Evolutionary conservation across 37 sponge, comb jelly and placozoan genomes (phyloP).

Genomic region (Aplysina aerophoba): DNA sequence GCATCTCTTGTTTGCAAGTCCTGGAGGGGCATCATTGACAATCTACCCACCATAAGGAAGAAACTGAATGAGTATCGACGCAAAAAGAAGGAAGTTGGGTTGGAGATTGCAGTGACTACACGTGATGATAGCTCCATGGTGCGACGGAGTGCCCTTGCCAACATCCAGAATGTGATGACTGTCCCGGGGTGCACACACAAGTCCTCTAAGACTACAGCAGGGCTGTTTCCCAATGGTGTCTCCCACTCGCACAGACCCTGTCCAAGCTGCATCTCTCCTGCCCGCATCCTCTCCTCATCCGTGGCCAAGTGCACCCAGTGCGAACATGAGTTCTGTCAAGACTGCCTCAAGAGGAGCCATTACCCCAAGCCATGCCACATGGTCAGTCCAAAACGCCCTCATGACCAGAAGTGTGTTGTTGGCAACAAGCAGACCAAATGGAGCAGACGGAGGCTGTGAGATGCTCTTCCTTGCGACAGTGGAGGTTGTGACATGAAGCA

Average conservation of each 20-base stretch:
- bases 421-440: neutral
- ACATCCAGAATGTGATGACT: neutral
- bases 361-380: constrained; percentile 16
- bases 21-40: constrained; percentile 10
- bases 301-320: constrained; percentile 22
- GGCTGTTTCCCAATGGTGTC: constrained; percentile 14
- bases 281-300: constrained; percentile 18
- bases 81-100: neutral
- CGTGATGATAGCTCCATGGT: neutral
- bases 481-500: no score
- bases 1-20: constrained; percentile 21
- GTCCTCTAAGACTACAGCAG: neutral
- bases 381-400: neutral
- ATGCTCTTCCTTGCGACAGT: neutral
- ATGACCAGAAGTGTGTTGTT: neutral
- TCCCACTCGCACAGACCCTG: constrained; percentile 16
- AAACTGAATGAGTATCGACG: neutral
- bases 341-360: neutral
- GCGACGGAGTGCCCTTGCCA: neutral
- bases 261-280: constrained; percentile 18
- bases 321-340: constrained; percentile 12
- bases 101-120: neutral
- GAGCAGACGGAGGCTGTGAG: neutral
- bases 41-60: neutral
- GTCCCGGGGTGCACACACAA: neutral